Conservation (phyloP, 2,113 vertebrate genomes). For the Sula dactylatra region DNA sequence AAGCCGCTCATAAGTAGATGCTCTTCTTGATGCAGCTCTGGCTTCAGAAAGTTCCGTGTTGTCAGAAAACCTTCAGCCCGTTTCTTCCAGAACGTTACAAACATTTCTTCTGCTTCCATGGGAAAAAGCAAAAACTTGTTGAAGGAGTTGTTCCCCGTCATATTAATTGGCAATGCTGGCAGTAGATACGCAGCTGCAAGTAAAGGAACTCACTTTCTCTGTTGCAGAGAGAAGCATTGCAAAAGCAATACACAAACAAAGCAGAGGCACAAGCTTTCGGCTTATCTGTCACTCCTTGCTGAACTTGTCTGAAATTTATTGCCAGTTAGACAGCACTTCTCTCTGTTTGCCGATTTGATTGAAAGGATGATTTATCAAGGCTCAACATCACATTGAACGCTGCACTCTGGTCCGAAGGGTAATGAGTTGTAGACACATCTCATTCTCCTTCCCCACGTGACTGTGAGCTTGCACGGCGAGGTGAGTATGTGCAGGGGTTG, state of each 20-base stretch:
- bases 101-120: neutral
- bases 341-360: conserved; percentile 53
- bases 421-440: conserved; percentile 40
- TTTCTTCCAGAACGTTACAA: neutral
- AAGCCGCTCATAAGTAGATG: neutral
- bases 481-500: neutral
- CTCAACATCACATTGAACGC: neutral
- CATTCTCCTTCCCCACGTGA: neutral
- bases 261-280: neutral
- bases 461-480: neutral
- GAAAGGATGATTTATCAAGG: conserved; percentile 3
- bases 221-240: neutral
- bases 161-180: neutral
- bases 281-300: conserved; percentile 20
- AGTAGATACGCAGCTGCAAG: neutral
- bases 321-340: conserved; percentile 11
- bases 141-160: neutral
- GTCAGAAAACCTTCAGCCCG: neutral
- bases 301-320: conserved; percentile 32
- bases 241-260: neutral
- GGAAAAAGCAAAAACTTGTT: neutral
- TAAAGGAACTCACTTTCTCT: neutral
- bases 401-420: neutral
- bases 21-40: neutral
- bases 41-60: neutral